A percentile compares a stretch with the other conserved stretches of the same genome.
These are phyloP conservation scores for Barbus barbus DNA, from an alignment of 2,113 vertebrate genomes.

Conservation along the genomic window DNA sequence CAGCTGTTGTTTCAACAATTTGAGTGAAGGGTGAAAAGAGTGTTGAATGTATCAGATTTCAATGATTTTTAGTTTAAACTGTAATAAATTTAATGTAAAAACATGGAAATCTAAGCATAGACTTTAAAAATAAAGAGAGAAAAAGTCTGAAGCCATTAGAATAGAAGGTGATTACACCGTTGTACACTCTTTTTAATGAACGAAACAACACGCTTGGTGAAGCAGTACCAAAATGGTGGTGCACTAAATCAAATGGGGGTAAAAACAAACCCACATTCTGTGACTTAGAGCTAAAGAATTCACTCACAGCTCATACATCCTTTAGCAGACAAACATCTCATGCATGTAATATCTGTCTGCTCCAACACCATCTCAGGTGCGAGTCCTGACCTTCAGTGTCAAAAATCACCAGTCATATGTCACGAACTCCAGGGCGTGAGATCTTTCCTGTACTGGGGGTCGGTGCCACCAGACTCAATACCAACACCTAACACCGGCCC, in stretches of 20 bases:
- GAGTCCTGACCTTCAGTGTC: slow-evolving; percentile 25
- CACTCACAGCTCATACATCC: slow-evolving; percentile 3
- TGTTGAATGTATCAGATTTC: neutral
- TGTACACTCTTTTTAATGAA: neutral
- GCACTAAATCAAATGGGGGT: slow-evolving; percentile 7
- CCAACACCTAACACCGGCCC: slow-evolving; percentile 60
- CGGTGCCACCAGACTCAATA: slow-evolving; percentile 57
- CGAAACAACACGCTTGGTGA: slow-evolving; percentile 10
- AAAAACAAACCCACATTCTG: slow-evolving; percentile 25
- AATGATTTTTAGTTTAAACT: neutral
- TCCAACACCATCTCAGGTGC: slow-evolving; percentile 21
- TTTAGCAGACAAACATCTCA: slow-evolving; percentile 7
- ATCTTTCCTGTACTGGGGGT: neutral
- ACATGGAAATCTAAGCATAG: neutral
- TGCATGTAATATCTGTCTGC: slow-evolving; percentile 3
- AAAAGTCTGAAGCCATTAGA: neutral
- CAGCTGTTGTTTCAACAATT: slow-evolving; percentile 1
- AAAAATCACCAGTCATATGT: slow-evolving; percentile 11
- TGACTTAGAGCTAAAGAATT: slow-evolving; percentile 21
- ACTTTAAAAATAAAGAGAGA: no score
- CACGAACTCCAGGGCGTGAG: neutral
- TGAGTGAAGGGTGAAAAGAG: neutral
- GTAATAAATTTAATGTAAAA: neutral
- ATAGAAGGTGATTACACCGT: neutral
- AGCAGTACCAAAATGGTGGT: slow-evolving; percentile 12